A percentile compares a stretch with the other conserved stretches of the same genome.
Conservation (phyloP, 2,888 invertebrate genomes). For the Agrotis segetum region DNA sequence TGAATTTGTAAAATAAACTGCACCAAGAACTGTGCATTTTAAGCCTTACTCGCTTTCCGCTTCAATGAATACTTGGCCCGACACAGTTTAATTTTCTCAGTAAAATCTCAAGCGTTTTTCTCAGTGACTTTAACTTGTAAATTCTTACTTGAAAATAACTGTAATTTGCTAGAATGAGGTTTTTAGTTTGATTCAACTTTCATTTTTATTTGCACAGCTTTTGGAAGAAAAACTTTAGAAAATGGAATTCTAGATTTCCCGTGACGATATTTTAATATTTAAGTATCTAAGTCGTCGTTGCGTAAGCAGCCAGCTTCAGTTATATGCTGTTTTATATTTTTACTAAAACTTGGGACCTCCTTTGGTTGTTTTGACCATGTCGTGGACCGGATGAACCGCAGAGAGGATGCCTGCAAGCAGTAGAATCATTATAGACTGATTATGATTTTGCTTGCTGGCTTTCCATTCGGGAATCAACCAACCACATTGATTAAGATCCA, state of each 20-base stretch:
- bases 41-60: constrained; percentile 13
- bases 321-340: too few relatives aligned
- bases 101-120: constrained; percentile 32
- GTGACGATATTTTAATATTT: neutral
- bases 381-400: too few relatives aligned
- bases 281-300: neutral
- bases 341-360: too few relatives aligned
- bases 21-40: constrained; percentile 24
- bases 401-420: too few relatives aligned
- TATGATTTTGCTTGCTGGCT: too few relatives aligned
- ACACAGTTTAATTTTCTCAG: constrained; percentile 50
- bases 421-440: too few relatives aligned
- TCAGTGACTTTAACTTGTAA: constrained; percentile 27
- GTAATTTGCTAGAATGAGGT: constrained; percentile 16
- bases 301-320: too few relatives aligned
- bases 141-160: constrained; percentile 13
- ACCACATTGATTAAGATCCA: neutral
- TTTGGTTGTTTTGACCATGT: too few relatives aligned
- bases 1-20: constrained; percentile 18
- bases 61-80: constrained; percentile 30
- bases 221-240: neutral
- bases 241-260: neutral
- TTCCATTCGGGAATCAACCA: too few relatives aligned
- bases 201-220: constrained; percentile 8
- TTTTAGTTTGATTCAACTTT: constrained; percentile 32